phyloP scores from a whole-genome alignment of 2,113 vertebrate genomes.

The Abramis brama region DNA sequence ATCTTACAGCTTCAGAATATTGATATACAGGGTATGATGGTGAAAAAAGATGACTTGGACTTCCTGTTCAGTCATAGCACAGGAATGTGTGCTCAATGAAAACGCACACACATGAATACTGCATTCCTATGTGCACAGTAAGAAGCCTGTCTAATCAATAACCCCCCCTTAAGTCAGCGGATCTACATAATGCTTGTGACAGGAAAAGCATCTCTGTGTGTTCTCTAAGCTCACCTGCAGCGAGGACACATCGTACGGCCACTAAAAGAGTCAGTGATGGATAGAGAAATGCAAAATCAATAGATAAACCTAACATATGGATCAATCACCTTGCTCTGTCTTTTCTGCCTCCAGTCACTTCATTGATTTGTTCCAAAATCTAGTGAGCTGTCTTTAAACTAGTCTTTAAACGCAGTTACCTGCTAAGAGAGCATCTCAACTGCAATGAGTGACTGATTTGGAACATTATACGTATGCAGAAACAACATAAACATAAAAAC shows the following conservation, averaged over 20 bases:
- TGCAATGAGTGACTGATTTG: not conserved
- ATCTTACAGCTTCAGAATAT: no score
- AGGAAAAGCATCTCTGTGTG: slow-evolving; percentile 18
- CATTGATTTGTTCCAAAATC: not conserved
- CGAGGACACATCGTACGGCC: not conserved
- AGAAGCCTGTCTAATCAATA: slow-evolving; percentile 41
- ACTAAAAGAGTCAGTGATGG: slow-evolving; percentile 15
- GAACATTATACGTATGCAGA: not conserved
- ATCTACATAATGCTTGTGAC: slow-evolving; percentile 29
- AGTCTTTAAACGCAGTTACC: not conserved
- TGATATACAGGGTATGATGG: not conserved
- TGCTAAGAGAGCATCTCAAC: not conserved
- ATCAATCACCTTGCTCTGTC: not conserved
- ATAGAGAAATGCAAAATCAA: slow-evolving; percentile 41
- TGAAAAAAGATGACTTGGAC: not conserved
- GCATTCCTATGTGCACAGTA: not conserved
- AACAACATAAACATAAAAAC: not conserved
- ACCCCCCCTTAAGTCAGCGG: slow-evolving; percentile 21
- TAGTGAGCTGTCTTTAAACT: no score
- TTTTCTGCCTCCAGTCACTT: not conserved
- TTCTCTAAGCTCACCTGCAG: not conserved
- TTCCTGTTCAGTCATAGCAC: slow-evolving; percentile 5
- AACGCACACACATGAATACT: not conserved
- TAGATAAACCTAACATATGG: not conserved
- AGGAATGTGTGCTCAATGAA: slow-evolving; percentile 14